Evolutionary conservation across 2,113 vertebrate species (phyloP).

Genomic region (Motacilla alba): DNA sequence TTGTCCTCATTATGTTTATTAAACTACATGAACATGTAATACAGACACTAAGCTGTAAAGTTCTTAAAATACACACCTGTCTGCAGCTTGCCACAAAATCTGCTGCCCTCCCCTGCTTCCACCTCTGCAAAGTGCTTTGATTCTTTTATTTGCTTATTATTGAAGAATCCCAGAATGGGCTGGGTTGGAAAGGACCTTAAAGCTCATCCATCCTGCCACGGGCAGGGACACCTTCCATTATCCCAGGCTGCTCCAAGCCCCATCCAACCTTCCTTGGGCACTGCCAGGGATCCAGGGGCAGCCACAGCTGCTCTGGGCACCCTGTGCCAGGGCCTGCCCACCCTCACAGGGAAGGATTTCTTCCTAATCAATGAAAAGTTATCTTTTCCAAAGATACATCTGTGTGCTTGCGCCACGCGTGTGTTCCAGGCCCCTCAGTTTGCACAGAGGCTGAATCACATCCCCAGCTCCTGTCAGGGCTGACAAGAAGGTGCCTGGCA

Average conservation of each 20-base stretch:
- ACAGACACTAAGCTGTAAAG: background rate
- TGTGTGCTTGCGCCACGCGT: background rate
- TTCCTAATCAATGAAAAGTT: background rate
- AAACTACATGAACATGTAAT: background rate
- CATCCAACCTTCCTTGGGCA: rapidly evolving
- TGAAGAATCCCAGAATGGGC: background rate
- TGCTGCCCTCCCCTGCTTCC: background rate
- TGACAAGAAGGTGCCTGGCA: background rate
- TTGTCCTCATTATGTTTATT: background rate
- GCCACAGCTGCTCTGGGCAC: background rate
- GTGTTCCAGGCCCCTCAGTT: background rate
- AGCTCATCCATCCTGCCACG: background rate
- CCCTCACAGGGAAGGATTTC: background rate
- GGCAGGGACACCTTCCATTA: background rate
- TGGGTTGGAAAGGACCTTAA: background rate
- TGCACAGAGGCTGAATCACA: background rate
- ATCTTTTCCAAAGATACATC: background rate
- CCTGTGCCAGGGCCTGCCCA: background rate
- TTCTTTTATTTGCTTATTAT: background rate
- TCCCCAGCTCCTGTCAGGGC: background rate
- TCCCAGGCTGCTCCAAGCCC: background rate
- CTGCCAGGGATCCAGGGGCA: background rate
- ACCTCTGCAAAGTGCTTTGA: background rate
- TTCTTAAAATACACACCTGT: background rate
- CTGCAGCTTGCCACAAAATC: background rate